These are phyloP conservation scores for Drosophila siamana DNA, from an alignment of 2,888 invertebrate species.

Conservation along the genomic window DNA sequence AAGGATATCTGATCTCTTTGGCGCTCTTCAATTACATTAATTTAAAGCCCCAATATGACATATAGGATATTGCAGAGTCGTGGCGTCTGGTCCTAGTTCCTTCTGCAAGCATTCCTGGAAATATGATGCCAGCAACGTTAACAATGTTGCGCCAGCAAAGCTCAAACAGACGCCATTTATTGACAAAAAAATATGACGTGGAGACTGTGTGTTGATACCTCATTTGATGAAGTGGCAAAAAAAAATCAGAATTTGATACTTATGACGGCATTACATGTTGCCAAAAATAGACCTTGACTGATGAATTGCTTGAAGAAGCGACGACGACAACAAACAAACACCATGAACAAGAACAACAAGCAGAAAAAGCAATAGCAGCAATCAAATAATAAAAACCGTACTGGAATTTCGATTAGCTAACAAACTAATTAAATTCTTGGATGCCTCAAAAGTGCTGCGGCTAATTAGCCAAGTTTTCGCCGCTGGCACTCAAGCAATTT, in stretches of 20 bases:
- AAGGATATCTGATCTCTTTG: background rate
- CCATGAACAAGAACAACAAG: too few species aligned
- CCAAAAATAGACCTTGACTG: slow-evolving; percentile 48
- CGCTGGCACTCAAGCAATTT: slow-evolving; percentile 31
- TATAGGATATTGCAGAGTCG: slow-evolving; percentile 11
- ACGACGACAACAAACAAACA: background rate
- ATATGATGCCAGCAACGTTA: slow-evolving; percentile 19
- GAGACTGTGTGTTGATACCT: slow-evolving; percentile 44
- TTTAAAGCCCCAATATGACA: background rate
- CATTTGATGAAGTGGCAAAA: slow-evolving; percentile 61
- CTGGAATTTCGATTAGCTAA: slow-evolving; percentile 6
- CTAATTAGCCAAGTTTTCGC: slow-evolving; percentile 41
- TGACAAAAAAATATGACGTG: slow-evolving; percentile 32
- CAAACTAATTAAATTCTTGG: slow-evolving; percentile 42
- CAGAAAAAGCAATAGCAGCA: background rate
- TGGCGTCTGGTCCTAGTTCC: background rate
- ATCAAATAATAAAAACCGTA: background rate
- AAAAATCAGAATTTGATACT: slow-evolving; percentile 24
- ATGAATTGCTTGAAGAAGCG: slow-evolving; percentile 22
- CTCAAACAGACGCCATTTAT: slow-evolving; percentile 37
- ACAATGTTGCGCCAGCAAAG: slow-evolving; percentile 37
- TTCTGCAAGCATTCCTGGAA: background rate
- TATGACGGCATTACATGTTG: slow-evolving; percentile 10
- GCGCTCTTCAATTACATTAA: background rate
- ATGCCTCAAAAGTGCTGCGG: slow-evolving; percentile 27